Evolutionary conservation across 1,140 invertebrate species (phyloP), one percentile per base, ranked within the genome.

Genomic region (Cyclargus thomasi): DNA sequence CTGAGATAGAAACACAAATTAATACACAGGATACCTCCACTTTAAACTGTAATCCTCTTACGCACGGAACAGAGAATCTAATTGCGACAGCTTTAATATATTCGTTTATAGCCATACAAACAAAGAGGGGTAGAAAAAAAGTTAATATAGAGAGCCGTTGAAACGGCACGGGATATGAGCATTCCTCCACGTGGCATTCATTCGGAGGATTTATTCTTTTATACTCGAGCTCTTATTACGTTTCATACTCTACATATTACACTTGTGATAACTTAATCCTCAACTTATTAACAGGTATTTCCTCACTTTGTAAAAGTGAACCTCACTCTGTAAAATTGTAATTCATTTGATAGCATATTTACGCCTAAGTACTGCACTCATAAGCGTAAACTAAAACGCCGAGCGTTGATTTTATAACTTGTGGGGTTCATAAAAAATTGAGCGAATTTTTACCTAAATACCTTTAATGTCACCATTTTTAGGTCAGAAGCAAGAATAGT

Each of bases 31-130:
- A 47, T 47, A 47, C 39, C 39, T 47, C 10, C 39, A 47, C 39
- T 47, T 47, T 47, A 47, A 47, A 47, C 11, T 47, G 39, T 47
- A 47, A 47, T 47, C 4, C 39, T 7, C 39, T 47, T 47, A 47
- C 14, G 8, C 14, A 47, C 39, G 39, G 39, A 47, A 16, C 39
- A 47, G 39, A 47, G 39, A 8, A 47, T 47, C 14, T 47, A 47
- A 47, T 47, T 16, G 39, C 39, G 39, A 47, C 39, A 47, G 39
- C 39, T 47, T 47, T 47, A 47, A 47, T 47, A 47, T 47, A 47
- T 47, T 47, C 39, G 39, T 47, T 47, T 47, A 47, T 47, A 47
- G 39, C 39, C 39, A 47, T 47, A 47, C 39, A 47, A 47, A 47
- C 39, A 47, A 47, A 47, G 39, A 47, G 39, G 39, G 39, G 39